These are phyloP conservation scores for Thalpophila matura DNA, from an alignment of 2,888 invertebrate genomes.

Conservation along the genomic window DNA sequence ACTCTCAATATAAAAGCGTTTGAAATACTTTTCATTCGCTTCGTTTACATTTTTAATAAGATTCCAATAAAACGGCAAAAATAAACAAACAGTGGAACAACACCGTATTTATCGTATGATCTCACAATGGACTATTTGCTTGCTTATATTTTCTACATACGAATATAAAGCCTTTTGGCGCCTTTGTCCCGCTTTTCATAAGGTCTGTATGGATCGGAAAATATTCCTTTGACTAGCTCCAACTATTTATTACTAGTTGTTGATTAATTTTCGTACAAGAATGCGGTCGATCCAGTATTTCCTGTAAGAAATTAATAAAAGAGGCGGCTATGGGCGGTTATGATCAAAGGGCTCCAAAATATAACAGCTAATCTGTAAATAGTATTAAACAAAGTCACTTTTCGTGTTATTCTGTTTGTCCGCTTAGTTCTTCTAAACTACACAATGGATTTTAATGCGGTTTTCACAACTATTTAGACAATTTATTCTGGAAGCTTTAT, in stretches of 20 bases:
- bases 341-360: too few species aligned
- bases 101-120: constrained; percentile 28
- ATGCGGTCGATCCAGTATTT: not conserved
- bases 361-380: too few species aligned
- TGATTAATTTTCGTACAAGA: constrained; percentile 47
- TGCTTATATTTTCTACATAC: constrained; percentile 42
- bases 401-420: too few species aligned
- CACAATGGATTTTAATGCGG: too few species aligned
- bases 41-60: constrained; percentile 24
- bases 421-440: too few species aligned
- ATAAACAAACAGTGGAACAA: constrained; percentile 24
- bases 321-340: too few species aligned
- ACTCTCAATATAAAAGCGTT: constrained; percentile 14
- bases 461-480: too few species aligned
- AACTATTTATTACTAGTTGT: constrained; percentile 43
- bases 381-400: too few species aligned
- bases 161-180: constrained; percentile 40
- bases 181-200: constrained; percentile 55
- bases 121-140: constrained; percentile 36
- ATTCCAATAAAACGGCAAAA: constrained; percentile 12
- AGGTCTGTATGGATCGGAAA: constrained; percentile 41
- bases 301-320: too few species aligned
- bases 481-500: too few species aligned
- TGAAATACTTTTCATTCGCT: constrained; percentile 34
- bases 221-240: constrained; percentile 56